Evolutionary conservation across 2,888 invertebrate species (phyloP).

Genomic region (Clivina fossor): DNA sequence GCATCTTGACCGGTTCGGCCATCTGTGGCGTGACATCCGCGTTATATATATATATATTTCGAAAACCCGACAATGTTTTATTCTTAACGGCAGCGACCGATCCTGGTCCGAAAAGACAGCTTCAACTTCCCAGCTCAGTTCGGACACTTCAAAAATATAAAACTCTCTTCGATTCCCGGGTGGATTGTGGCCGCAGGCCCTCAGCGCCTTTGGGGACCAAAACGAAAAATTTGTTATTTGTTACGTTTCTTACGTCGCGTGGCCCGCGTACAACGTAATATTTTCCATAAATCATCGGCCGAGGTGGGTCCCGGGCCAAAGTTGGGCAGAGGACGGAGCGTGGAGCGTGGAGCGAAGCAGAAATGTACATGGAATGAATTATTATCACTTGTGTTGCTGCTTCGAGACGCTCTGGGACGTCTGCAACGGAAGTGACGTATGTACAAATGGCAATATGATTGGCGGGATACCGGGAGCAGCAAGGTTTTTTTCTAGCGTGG

Average conservation of each 20-base stretch:
- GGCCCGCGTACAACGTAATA: constrained; percentile 49
- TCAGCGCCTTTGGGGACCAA: constrained; percentile 44
- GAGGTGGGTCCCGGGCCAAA: constrained; percentile 5
- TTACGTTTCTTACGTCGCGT: constrained; percentile 49
- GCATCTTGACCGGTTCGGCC: constrained; percentile 46
- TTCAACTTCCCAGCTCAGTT: constrained; percentile 35
- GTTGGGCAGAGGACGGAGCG: constrained; percentile 15
- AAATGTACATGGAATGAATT: constrained; percentile 48
- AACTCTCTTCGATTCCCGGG: constrained; percentile 49
- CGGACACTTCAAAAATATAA: constrained; percentile 45
- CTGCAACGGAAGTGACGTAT: constrained; percentile 36
- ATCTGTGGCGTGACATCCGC: constrained; percentile 45
- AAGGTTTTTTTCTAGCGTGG: too few relatives aligned
- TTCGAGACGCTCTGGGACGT: constrained; percentile 35
- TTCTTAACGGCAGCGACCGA: constrained; percentile 35
- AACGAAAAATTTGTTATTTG: constrained; percentile 52
- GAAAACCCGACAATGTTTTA: constrained; percentile 38
- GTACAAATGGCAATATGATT: constrained; percentile 45
- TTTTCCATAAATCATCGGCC: constrained; percentile 56
- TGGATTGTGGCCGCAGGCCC: constrained; percentile 40
- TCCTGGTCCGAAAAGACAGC: constrained; percentile 41
- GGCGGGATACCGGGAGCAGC: too few relatives aligned
- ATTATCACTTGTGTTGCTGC: constrained; percentile 46
- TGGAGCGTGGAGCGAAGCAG: background rate
- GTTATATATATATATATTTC: constrained; percentile 50